Conservation (phyloP, 2,113 vertebrate species). For the Epinephelus fuscoguttatus region DNA sequence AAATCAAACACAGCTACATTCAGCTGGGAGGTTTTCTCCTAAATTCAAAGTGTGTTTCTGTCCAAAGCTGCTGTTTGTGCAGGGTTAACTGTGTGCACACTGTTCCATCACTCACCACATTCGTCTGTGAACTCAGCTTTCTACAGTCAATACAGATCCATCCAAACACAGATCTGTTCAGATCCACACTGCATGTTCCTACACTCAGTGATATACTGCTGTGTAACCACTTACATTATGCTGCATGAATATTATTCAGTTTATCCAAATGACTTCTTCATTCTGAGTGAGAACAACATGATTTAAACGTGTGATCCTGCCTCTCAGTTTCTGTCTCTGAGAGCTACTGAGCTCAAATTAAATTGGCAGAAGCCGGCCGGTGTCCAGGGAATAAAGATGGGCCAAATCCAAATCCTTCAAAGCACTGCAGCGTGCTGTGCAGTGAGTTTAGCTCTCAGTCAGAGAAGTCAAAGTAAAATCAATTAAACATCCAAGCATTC, state of each 20-base stretch:
- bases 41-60: background rate
- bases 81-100: background rate
- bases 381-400: slow-evolving; percentile 4
- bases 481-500: background rate
- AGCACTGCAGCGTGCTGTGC: background rate
- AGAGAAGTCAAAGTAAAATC: background rate
- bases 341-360: background rate
- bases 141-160: background rate
- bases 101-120: background rate
- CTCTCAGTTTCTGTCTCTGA: background rate
- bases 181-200: background rate
- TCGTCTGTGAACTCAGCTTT: background rate
- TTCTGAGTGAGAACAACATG: background rate
- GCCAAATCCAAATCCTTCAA: background rate
- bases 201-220: background rate
- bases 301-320: background rate
- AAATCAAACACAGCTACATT: background rate
- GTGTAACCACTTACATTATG: background rate
- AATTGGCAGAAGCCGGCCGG: background rate
- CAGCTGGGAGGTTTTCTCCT: background rate
- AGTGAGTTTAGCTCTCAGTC: background rate
- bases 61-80: background rate
- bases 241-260: background rate
- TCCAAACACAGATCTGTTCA: background rate
- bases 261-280: background rate